These are phyloP conservation scores for Clunio marinus DNA, from an alignment of 2,888 invertebrate genomes.

Conservation along the genomic window DNA sequence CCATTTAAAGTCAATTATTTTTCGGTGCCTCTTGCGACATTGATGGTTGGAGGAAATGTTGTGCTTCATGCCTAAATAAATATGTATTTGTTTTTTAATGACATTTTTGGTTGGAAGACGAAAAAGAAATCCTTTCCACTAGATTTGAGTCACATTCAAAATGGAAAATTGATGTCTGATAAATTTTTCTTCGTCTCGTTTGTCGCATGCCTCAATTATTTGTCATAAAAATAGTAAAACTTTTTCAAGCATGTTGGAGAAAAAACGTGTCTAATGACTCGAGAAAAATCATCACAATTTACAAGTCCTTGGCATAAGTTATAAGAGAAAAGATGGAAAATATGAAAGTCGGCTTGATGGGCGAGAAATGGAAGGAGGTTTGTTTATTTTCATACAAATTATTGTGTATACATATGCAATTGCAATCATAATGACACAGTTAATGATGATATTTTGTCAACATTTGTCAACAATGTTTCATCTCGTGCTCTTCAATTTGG, in stretches of 20 bases:
- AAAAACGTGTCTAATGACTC: constrained; percentile 29
- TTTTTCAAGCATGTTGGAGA: not conserved
- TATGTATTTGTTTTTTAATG: not conserved
- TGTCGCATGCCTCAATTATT: too few species aligned
- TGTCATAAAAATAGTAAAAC: not conserved
- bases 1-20: constrained; percentile 34
- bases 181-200: not conserved
- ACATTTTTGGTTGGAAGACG: not conserved
- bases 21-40: not conserved
- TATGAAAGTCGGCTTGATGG: not conserved
- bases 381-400: too few species aligned
- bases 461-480: constrained; percentile 32
- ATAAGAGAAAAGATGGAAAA: not conserved
- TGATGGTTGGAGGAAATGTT: not conserved
- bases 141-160: not conserved
- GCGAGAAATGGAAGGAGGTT: not conserved
- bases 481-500: not conserved
- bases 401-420: too few species aligned
- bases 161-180: not conserved
- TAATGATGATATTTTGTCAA: constrained; percentile 35
- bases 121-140: constrained; percentile 6
- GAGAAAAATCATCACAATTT: not conserved
- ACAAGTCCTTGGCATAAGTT: not conserved
- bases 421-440: constrained; percentile 33
- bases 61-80: not conserved